Conservation (phyloP, 37 sponge, comb jelly and placozoan genomes). For the Beroe forskalii region DNA sequence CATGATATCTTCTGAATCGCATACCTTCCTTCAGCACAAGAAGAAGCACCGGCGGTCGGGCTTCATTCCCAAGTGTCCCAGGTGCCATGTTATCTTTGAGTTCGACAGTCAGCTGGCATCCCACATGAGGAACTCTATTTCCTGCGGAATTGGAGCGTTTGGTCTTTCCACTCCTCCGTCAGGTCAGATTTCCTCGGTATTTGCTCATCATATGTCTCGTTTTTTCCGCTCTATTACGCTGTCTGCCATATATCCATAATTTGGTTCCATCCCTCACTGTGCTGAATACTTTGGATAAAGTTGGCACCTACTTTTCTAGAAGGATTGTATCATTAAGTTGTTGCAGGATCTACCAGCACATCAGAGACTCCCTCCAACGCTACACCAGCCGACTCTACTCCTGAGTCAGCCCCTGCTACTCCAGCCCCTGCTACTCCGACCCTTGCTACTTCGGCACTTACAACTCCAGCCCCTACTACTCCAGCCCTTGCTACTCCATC, state of each 20-base stretch:
- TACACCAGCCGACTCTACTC: too few relatives aligned
- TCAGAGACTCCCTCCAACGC: not conserved
- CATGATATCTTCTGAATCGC: not conserved
- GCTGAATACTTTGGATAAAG: too few relatives aligned
- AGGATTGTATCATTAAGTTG: too few relatives aligned
- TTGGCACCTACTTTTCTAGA: too few relatives aligned
- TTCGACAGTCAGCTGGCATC: not conserved
- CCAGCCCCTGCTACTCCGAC: not conserved
- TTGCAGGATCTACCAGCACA: too few relatives aligned
- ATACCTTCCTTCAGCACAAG: conserved; percentile 25
- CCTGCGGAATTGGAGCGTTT: not conserved
- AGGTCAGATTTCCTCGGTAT: too few relatives aligned
- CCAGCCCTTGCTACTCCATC: not conserved
- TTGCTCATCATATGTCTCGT: too few relatives aligned
- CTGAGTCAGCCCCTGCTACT: too few relatives aligned
- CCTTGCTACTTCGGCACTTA: not conserved
- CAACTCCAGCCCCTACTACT: not conserved
- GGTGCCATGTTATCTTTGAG: conserved; percentile 9
- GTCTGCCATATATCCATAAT: too few relatives aligned
- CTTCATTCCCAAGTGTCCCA: conserved; percentile 20
- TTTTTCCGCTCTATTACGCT: too few relatives aligned
- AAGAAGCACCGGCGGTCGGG: not conserved
- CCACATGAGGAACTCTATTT: not conserved
- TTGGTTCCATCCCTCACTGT: too few relatives aligned
- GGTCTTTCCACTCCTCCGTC: too few relatives aligned